These are phyloP conservation scores for Digitonthophagus gazella DNA, from an alignment of 2,888 invertebrate species.

Conservation along the genomic window DNA sequence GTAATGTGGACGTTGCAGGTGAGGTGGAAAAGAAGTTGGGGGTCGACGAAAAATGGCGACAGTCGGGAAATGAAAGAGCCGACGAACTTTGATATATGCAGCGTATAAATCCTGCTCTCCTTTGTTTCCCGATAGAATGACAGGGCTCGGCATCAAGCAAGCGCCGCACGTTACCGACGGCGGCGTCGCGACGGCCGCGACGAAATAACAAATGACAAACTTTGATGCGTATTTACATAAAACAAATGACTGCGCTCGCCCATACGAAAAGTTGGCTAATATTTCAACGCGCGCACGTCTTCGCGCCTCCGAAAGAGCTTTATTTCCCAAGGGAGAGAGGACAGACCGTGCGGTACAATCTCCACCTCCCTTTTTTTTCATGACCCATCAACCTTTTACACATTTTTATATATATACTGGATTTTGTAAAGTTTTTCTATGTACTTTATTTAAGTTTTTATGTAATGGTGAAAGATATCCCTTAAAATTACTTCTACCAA, in stretches of 20 bases:
- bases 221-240: constrained; percentile 55
- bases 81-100: constrained; percentile 29
- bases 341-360: constrained; percentile 10
- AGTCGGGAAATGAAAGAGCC: constrained; percentile 23
- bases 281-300: constrained; percentile 44
- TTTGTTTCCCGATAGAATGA: constrained; percentile 28
- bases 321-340: constrained; percentile 48
- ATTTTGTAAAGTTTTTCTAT: too few relatives aligned
- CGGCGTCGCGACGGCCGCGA: neutral
- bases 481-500: neutral
- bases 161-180: constrained; percentile 29
- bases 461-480: too few relatives aligned
- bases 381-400: neutral
- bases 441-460: too few relatives aligned
- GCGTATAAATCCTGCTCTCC: constrained; percentile 29
- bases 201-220: constrained; percentile 49
- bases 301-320: constrained; percentile 39
- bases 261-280: constrained; percentile 55
- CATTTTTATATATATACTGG: too few relatives aligned
- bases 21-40: neutral
- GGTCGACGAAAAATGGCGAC: constrained; percentile 5
- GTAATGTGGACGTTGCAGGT: constrained; percentile 1
- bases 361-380: constrained; percentile 9
- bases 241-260: constrained; percentile 54
- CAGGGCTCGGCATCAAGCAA: constrained; percentile 30